phyloP scores from a whole-genome alignment of 2,888 invertebrate species.

The Dasysyrphus tricinctus region DNA sequence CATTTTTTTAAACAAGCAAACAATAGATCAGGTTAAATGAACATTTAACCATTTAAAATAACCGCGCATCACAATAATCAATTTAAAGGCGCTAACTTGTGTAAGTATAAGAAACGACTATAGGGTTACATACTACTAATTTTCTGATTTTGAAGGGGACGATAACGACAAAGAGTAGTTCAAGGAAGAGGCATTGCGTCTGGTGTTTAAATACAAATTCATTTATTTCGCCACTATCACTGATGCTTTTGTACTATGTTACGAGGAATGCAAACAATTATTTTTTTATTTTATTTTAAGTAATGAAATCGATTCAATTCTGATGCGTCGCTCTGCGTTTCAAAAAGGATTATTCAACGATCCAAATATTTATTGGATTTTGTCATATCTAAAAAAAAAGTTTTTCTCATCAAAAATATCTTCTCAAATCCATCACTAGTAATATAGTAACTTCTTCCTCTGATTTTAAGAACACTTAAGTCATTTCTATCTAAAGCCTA shows the following conservation, averaged over 20 bases:
- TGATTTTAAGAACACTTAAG: constrained; percentile 58
- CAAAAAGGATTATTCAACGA: neutral
- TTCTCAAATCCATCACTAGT: constrained; percentile 10
- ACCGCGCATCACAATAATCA: constrained; percentile 18
- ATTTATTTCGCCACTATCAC: constrained; percentile 22
- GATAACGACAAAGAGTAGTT: neutral
- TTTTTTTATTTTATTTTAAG: neutral
- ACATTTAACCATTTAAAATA: constrained; percentile 33
- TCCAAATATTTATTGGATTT: constrained; percentile 20
- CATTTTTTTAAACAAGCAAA: constrained; percentile 13
- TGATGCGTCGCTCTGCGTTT: constrained; percentile 19
- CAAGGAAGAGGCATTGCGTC: constrained; percentile 3
- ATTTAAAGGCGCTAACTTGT: constrained; percentile 50
- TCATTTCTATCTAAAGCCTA: constrained; percentile 46
- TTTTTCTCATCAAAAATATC: constrained; percentile 6
- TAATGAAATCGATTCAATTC: constrained; percentile 1
- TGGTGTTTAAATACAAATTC: constrained; percentile 14
- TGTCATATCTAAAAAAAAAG: constrained; percentile 31
- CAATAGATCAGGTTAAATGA: constrained; percentile 42
- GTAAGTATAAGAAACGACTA: neutral
- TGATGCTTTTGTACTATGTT: neutral
- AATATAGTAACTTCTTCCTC: constrained; percentile 2
- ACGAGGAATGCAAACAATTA: neutral
- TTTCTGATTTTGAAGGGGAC: neutral
- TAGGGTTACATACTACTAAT: neutral